phyloP scores from a whole-genome alignment of 2,888 invertebrate species.

The Xestia sexstrigata region DNA sequence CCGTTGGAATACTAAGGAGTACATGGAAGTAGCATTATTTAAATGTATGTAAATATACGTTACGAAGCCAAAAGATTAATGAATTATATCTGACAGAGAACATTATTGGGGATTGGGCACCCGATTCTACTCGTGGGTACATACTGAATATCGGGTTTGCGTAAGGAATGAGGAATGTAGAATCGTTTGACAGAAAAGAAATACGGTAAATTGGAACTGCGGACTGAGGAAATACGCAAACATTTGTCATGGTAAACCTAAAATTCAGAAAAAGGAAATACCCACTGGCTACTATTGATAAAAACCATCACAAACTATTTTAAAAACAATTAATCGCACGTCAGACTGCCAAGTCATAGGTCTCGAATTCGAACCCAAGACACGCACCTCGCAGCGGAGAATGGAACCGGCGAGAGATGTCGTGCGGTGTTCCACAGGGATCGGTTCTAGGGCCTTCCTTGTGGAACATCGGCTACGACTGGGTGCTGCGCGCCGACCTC shows the following conservation, averaged over 20 bases:
- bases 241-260: not conserved
- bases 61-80: slow-evolving; percentile 49
- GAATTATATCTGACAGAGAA: slow-evolving; percentile 39
- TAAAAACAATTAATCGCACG: too few species aligned
- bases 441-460: too few species aligned
- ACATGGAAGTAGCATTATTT: slow-evolving; percentile 63
- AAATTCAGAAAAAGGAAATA: not conserved
- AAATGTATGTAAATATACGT: slow-evolving; percentile 55
- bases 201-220: not conserved
- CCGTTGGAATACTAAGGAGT: slow-evolving; percentile 33
- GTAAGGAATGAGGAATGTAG: not conserved
- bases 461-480: too few species aligned
- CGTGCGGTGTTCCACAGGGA: too few species aligned
- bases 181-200: not conserved
- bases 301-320: not conserved
- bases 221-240: not conserved
- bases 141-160: not conserved
- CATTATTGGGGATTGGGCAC: slow-evolving; percentile 33
- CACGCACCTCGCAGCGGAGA: too few species aligned
- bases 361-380: too few species aligned
- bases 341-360: too few species aligned
- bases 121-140: not conserved
- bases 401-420: too few species aligned
- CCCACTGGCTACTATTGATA: not conserved
- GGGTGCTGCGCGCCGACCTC: too few species aligned